Evolutionary conservation across 2,113 vertebrate genomes (phyloP).

Genomic region (Hyperopisus bebe): DNA sequence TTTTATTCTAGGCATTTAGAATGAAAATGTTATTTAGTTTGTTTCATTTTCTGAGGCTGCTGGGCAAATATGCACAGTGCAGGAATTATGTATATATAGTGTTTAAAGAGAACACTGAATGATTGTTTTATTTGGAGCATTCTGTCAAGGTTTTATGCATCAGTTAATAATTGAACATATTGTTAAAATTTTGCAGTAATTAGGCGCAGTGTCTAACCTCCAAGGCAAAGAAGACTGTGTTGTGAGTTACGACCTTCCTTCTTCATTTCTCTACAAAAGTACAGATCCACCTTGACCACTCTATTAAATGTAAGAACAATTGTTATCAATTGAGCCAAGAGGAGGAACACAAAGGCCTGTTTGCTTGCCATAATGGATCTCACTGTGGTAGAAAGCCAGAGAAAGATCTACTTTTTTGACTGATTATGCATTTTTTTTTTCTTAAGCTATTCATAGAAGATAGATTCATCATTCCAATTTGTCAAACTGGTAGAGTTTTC

Average conservation of each 20-base stretch:
- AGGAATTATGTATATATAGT: neutral
- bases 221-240: constrained; percentile 13
- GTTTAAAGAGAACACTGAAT: neutral
- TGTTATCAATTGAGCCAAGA: constrained; percentile 71
- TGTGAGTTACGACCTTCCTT: constrained; percentile 53
- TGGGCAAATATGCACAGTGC: neutral
- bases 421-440: constrained; percentile 85
- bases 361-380: constrained; percentile 71
- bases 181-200: constrained; percentile 19
- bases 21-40: neutral
- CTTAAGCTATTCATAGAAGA: constrained; percentile 74
- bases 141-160: neutral
- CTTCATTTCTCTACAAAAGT: constrained; percentile 57
- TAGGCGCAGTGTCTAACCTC: constrained; percentile 33
- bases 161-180: neutral
- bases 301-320: constrained; percentile 67
- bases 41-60: neutral
- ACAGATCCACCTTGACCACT: constrained; percentile 69
- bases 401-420: constrained; percentile 83
- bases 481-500: constrained; percentile 80
- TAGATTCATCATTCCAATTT: constrained; percentile 98
- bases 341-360: constrained; percentile 61
- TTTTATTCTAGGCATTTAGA: neutral
- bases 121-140: neutral
- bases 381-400: constrained; percentile 61